phyloP scores from a whole-genome alignment of 2,797 vertebrate genomes.

The Myripristis murdjan region DNA sequence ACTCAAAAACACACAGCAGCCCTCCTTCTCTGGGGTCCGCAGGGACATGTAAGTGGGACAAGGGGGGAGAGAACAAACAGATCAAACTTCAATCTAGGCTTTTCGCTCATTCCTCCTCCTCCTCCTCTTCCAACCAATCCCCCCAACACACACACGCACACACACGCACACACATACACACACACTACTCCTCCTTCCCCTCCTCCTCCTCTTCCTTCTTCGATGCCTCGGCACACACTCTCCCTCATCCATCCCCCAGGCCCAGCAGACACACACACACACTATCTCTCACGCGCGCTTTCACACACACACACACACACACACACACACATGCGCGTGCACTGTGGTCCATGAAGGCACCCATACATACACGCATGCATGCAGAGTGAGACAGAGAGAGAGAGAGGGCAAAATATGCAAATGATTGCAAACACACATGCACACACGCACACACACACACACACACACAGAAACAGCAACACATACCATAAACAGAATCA shows the following conservation, averaged over 20 bases:
- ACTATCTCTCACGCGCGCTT: slow-evolving; percentile 52
- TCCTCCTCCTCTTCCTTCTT: slow-evolving; percentile 25
- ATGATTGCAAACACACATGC: too few species aligned
- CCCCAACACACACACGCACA: slow-evolving; percentile 33
- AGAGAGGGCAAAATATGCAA: too few species aligned
- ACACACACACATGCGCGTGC: neutral
- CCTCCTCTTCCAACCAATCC: slow-evolving; percentile 1
- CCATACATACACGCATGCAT: too few species aligned
- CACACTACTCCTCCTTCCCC: neutral
- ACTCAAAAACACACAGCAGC: slow-evolving; percentile 31
- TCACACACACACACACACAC: slow-evolving; percentile 19
- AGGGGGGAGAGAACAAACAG: slow-evolving; percentile 75
- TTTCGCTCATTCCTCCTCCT: slow-evolving; percentile 64
- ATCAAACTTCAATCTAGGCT: slow-evolving; percentile 79
- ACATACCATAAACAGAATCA: too few species aligned
- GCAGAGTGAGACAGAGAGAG: too few species aligned
- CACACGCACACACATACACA: neutral
- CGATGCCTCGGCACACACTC: too few species aligned
- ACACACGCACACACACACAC: neutral
- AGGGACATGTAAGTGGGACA: slow-evolving; percentile 81
- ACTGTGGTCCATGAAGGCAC: too few species aligned
- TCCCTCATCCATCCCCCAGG: slow-evolving; percentile 39
- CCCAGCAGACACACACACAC: too few species aligned
- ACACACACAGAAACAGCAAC: too few species aligned
- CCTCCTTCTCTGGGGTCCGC: slow-evolving; percentile 63